Percentiles rank a stretch among this genome's conserved stretches.
phyloP scores from a whole-genome alignment of 2,113 vertebrate genomes.

The Gobio gobio region DNA sequence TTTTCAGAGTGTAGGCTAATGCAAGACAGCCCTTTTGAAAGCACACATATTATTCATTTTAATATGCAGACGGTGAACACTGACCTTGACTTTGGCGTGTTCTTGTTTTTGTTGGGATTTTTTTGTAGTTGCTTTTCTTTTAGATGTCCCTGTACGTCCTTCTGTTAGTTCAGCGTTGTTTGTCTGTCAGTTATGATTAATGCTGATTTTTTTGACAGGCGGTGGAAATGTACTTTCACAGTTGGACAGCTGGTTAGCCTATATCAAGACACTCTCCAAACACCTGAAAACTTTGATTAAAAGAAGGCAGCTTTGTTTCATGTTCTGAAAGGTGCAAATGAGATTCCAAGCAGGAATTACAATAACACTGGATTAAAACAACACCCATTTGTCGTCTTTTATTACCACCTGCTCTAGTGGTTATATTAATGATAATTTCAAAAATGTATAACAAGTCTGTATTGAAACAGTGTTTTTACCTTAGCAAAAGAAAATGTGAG shows the following conservation, averaged over 20 bases:
- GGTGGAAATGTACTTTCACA: conserved; percentile 20
- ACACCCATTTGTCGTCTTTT: background rate
- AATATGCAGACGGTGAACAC: background rate
- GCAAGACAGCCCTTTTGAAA: background rate
- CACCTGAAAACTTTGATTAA: conserved; percentile 12
- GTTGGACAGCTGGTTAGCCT: background rate
- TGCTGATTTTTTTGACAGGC: background rate
- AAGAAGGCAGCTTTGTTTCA: background rate
- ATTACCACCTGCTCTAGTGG: background rate
- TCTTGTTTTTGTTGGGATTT: background rate
- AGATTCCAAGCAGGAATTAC: background rate
- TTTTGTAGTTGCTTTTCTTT: background rate
- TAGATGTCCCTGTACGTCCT: background rate
- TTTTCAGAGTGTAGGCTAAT: too few relatives aligned
- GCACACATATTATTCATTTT: background rate
- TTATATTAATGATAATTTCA: background rate
- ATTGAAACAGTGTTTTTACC: background rate
- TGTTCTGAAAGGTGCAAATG: conserved; percentile 5
- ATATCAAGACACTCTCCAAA: conserved; percentile 8
- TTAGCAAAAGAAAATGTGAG: background rate
- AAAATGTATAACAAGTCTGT: background rate
- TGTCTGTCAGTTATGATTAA: background rate
- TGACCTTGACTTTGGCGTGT: background rate
- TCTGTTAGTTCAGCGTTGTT: conserved; percentile 1
- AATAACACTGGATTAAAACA: background rate